Evolutionary conservation across 2,113 vertebrate genomes (phyloP).

Genomic region (Dissostichus mawsoni): DNA sequence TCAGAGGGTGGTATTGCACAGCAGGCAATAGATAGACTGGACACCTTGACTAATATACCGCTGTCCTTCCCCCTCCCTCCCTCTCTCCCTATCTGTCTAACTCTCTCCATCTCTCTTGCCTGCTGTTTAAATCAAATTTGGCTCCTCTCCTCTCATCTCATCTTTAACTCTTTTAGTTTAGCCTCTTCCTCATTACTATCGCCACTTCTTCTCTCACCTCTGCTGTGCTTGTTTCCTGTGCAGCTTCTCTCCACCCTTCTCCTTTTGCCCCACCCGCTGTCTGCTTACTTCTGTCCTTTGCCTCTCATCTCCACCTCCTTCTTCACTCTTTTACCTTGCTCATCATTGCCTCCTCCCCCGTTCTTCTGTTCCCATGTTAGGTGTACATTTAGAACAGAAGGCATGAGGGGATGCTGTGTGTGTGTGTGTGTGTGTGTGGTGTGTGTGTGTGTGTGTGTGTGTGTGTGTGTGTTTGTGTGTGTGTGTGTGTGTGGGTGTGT

Average conservation of each 20-base stretch:
- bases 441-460: conserved; percentile 39
- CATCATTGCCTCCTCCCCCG: conserved; percentile 60
- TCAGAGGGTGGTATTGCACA: conserved; percentile 83
- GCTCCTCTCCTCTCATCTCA: conserved; percentile 35
- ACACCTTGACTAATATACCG: conserved; percentile 82
- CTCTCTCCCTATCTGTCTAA: conserved; percentile 54
- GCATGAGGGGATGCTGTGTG: conserved; percentile 74
- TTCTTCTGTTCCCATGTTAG: conserved; percentile 78
- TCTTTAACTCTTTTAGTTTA: conserved; percentile 33
- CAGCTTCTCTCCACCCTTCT: conserved; percentile 16
- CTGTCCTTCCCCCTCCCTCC: conserved; percentile 73
- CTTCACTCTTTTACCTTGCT: conserved; percentile 42
- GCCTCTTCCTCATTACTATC: conserved; percentile 34
- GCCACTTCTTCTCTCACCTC: conserved; percentile 21
- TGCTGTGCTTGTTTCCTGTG: conserved; percentile 2
- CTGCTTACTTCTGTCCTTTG: conserved; percentile 42
- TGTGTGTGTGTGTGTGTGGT: conserved; percentile 42
- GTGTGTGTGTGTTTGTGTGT: conserved; percentile 39
- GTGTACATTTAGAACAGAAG: conserved; percentile 84
- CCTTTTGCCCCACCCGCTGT: conserved; percentile 15
- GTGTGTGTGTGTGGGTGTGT: conserved; percentile 39
- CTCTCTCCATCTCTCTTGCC: conserved; percentile 51
- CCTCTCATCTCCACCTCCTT: conserved; percentile 38
- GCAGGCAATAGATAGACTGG: conserved; percentile 82
- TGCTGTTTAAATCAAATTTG: conserved; percentile 69